These are phyloP conservation scores for Melanerpes formicivorus DNA, from an alignment of 2,113 vertebrate genomes.

Conservation along the genomic window DNA sequence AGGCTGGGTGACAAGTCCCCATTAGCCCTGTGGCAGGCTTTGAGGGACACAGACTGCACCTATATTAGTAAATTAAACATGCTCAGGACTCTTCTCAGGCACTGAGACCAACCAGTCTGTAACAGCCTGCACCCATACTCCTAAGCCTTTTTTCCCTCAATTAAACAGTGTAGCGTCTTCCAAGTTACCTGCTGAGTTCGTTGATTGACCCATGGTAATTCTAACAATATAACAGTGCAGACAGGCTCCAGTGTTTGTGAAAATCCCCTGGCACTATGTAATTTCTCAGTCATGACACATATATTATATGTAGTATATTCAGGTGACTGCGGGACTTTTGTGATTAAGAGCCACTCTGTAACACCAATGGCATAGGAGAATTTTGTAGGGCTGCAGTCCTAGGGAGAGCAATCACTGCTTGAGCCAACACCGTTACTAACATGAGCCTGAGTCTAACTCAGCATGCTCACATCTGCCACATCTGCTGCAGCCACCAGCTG, in stretches of 20 bases:
- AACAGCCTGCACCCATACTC: neutral
- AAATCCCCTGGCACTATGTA: neutral
- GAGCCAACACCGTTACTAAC: neutral
- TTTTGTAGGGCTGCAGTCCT: neutral
- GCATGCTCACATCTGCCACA: neutral
- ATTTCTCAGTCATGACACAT: neutral
- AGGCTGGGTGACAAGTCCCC: neutral
- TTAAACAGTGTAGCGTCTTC: neutral
- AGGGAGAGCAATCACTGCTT: neutral
- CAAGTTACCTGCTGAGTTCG: neutral
- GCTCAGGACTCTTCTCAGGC: neutral
- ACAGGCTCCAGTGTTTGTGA: neutral
- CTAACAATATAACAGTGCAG: neutral
- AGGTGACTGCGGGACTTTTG: neutral
- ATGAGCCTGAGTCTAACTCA: neutral
- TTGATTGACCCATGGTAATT: neutral
- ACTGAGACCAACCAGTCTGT: neutral
- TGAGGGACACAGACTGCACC: neutral
- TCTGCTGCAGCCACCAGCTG: neutral
- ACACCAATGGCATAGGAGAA: accelerated
- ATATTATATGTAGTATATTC: neutral
- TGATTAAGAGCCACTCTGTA: neutral
- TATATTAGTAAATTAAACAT: neutral
- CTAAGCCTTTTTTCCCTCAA: neutral
- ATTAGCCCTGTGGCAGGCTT: neutral